Conservation (phyloP, 2,113 vertebrate species). For the Grus americana region DNA sequence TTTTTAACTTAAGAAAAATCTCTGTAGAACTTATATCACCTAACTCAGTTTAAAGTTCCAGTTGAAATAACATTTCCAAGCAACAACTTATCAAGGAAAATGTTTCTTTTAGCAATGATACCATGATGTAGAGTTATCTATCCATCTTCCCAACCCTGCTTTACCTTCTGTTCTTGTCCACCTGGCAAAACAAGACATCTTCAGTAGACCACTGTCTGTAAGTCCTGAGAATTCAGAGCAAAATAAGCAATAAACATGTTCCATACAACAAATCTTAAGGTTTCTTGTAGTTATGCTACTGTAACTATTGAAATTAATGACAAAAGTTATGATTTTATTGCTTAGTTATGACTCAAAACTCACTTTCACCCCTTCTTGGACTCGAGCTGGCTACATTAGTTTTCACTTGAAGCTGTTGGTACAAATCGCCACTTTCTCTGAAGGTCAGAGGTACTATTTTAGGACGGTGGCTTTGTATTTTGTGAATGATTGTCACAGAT, state of each 20-base stretch:
- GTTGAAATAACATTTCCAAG: background rate
- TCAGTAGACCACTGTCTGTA: background rate
- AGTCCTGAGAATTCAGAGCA: background rate
- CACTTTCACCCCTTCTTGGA: background rate
- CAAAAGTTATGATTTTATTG: background rate
- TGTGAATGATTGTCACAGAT: background rate
- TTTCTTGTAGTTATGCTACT: background rate
- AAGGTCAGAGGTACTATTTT: slow-evolving; percentile 15
- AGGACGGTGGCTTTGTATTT: background rate
- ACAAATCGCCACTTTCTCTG: background rate
- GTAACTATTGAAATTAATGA: background rate
- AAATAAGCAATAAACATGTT: background rate
- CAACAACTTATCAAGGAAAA: background rate
- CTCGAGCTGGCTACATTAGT: background rate
- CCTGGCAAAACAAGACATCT: background rate
- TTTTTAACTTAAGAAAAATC: background rate
- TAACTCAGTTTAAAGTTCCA: background rate
- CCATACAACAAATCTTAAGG: background rate
- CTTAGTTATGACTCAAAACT: background rate
- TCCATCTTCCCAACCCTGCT: background rate
- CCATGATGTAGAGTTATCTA: background rate
- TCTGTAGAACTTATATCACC: background rate
- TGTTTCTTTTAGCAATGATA: background rate
- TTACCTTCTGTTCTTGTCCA: background rate
- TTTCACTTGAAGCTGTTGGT: background rate